Evolutionary conservation across 2,113 vertebrate species (phyloP).

Genomic region (Cairina moschata): DNA sequence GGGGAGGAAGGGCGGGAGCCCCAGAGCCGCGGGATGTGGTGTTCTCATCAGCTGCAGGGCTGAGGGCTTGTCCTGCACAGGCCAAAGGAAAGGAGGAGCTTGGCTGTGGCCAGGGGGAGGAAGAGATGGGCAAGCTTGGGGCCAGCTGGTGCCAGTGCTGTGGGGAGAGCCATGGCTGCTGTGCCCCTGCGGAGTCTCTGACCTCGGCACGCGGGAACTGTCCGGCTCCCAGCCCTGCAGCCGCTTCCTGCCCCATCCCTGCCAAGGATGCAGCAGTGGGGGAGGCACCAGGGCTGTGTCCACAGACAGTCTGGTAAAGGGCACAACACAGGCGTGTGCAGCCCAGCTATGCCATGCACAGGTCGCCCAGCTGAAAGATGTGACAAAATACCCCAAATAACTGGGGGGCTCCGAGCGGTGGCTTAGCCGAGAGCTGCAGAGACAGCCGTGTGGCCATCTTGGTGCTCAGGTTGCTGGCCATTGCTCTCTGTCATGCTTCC

Average conservation of each 20-base stretch:
- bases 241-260: neutral
- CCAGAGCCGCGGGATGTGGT: neutral
- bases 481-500: neutral
- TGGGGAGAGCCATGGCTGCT: neutral
- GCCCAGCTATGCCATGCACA: neutral
- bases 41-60: constrained; percentile 10
- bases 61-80: neutral
- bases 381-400: neutral
- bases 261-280: neutral
- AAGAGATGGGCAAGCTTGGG: neutral
- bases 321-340: neutral
- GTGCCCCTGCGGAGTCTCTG: rapidly evolving
- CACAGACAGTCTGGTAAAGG: neutral
- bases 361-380: neutral
- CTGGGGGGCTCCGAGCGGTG: neutral
- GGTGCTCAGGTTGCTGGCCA: neutral
- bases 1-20: constrained; percentile 59
- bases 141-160: neutral
- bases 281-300: neutral
- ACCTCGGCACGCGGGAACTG: rapidly evolving
- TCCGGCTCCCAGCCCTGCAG: neutral
- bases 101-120: neutral
- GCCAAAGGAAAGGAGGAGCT: neutral
- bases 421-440: neutral
- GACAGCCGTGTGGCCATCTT: neutral